Evolutionary conservation across 2,113 vertebrate genomes (phyloP).

Genomic region (Hylia prasina): DNA sequence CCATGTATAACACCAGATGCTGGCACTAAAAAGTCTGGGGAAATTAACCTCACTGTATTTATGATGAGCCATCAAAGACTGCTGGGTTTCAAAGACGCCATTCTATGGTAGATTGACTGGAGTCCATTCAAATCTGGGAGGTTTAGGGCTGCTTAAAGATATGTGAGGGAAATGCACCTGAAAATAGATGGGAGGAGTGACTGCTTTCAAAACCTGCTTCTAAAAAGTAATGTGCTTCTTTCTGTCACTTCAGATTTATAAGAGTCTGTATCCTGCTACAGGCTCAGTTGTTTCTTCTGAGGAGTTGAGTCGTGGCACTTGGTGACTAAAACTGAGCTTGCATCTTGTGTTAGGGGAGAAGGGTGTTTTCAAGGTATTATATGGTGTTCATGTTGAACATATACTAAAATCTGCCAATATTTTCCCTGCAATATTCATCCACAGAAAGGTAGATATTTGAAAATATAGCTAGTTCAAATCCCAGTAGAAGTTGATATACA

Average conservation of each 20-base stretch:
- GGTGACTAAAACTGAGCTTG: neutral
- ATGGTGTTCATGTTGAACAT: neutral
- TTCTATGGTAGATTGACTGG: neutral
- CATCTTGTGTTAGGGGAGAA: neutral
- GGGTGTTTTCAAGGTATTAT: neutral
- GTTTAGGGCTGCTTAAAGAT: neutral
- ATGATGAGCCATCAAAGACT: neutral
- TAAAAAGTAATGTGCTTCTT: neutral
- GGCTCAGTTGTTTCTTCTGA: neutral
- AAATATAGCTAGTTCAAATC: neutral
- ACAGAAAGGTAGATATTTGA: neutral
- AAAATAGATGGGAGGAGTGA: neutral
- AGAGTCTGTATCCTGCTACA: neutral
- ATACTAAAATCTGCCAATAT: neutral
- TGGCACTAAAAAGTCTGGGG: neutral
- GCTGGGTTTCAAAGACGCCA: neutral
- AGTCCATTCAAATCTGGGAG: neutral
- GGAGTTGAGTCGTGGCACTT: neutral
- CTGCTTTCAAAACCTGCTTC: neutral
- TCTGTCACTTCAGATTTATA: conserved; percentile 12
- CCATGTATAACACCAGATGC: neutral
- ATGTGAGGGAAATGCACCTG: neutral
- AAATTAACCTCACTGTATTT: neutral
- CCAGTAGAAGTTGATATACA: neutral
- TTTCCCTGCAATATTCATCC: neutral